phyloP scores from a whole-genome alignment of 2,113 vertebrate species.

The Thinocorus orbignyianus region DNA sequence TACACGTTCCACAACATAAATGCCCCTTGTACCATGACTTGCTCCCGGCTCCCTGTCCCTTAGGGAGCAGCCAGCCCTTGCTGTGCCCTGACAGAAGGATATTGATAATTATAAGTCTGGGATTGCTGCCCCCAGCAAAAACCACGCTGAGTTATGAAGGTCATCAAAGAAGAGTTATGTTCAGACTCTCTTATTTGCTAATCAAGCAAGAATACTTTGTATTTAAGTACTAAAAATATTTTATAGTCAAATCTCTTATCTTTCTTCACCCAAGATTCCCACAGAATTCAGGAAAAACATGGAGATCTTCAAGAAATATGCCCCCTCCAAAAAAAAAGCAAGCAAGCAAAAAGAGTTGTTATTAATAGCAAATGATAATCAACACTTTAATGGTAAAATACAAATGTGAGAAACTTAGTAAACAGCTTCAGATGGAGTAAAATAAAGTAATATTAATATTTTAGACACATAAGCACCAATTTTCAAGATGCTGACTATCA shows the following conservation, averaged over 20 bases:
- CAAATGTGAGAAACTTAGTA: not conserved
- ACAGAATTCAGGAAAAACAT: not conserved
- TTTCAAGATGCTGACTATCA: conserved; percentile 24
- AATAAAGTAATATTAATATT: not conserved
- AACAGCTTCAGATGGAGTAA: not conserved
- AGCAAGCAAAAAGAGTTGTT: not conserved
- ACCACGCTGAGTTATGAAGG: not conserved
- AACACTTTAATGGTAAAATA: not conserved
- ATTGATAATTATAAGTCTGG: not conserved
- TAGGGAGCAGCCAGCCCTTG: rapidly evolving
- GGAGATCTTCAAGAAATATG: not conserved
- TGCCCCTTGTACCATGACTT: not conserved
- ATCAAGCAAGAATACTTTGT: not conserved
- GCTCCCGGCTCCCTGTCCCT: not conserved
- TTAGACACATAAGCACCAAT: not conserved
- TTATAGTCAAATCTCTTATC: not conserved
- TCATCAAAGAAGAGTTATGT: not conserved
- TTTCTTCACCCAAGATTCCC: not conserved
- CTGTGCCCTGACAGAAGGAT: not conserved
- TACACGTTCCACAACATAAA: not conserved
- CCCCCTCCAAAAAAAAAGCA: not conserved
- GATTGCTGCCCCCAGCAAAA: not conserved
- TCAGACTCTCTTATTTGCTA: not conserved
- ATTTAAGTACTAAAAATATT: not conserved
- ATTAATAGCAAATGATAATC: not conserved